Evolutionary conservation across 92 coral and sea anemone species (phyloP).

Genomic region (Phenganax stokvisi): DNA sequence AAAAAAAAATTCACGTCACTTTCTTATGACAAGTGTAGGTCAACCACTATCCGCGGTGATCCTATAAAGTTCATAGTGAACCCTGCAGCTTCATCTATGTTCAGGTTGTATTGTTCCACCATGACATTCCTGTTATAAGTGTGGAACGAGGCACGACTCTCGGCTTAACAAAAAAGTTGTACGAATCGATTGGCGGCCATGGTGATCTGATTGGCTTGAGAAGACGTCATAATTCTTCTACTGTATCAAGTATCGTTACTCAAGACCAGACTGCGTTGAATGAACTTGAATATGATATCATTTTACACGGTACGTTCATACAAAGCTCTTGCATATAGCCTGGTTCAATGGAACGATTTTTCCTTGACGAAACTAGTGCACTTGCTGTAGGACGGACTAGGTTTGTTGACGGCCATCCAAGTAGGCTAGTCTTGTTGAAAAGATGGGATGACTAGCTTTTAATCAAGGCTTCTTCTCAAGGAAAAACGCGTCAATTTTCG

Average conservation of each 20-base stretch:
- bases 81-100: background rate
- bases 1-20: too few relatives aligned
- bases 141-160: slow-evolving; percentile 21
- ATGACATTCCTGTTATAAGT: slow-evolving; percentile 6
- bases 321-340: background rate
- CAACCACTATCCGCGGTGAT: too few relatives aligned
- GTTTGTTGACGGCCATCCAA: background rate
- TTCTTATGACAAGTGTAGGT: too few relatives aligned
- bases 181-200: slow-evolving; percentile 20
- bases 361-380: background rate
- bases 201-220: slow-evolving; percentile 21
- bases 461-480: too few relatives aligned
- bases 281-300: slow-evolving; percentile 25
- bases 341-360: background rate
- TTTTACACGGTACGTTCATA: slow-evolving; percentile 7
- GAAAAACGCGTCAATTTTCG: too few relatives aligned
- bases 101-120: slow-evolving; percentile 19
- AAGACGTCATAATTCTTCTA: background rate
- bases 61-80: background rate
- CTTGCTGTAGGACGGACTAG: background rate
- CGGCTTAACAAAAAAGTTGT: slow-evolving; percentile 26
- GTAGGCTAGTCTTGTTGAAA: too few relatives aligned
- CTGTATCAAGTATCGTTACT: slow-evolving; percentile 7
- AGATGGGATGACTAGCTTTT: too few relatives aligned
- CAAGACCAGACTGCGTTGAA: slow-evolving; percentile 22